Percentiles rank a stretch among this genome's conserved stretches.
Conservation (phyloP, 2,888 invertebrate species). For the Synanthedon tipuliformis region DNA sequence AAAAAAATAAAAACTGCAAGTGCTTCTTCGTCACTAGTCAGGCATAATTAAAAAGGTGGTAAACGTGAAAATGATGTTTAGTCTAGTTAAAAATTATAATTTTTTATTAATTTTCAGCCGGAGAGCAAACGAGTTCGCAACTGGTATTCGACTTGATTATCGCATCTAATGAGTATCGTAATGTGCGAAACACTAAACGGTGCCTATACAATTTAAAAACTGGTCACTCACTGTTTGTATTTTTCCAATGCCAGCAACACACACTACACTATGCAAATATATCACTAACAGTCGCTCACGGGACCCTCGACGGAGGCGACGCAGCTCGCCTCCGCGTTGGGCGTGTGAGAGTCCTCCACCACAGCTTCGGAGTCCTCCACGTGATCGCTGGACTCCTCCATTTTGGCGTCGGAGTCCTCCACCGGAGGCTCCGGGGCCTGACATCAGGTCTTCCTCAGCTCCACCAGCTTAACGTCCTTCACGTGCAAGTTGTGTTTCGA, state of each 20-base stretch:
- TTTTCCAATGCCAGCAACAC: slow-evolving; percentile 12
- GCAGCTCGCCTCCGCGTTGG: not conserved
- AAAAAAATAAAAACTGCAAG: too few relatives aligned
- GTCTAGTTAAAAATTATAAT: too few relatives aligned
- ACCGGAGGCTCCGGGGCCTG: slow-evolving; percentile 13
- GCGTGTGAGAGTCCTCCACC: not conserved
- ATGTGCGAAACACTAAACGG: too few relatives aligned
- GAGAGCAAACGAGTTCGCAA: too few relatives aligned
- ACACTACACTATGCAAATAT: slow-evolving; percentile 12
- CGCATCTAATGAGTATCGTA: too few relatives aligned
- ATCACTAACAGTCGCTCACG: slow-evolving; percentile 11
- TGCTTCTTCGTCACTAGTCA: too few relatives aligned
- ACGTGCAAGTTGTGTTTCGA: slow-evolving; percentile 84
- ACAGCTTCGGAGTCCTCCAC: not conserved
- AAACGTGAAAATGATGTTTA: too few relatives aligned
- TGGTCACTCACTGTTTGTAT: slow-evolving; percentile 5
- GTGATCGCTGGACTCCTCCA: not conserved
- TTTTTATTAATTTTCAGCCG: too few relatives aligned
- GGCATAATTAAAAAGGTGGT: too few relatives aligned
- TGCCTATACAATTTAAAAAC: not conserved
- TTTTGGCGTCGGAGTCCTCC: slow-evolving; percentile 4
- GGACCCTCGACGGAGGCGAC: not conserved
- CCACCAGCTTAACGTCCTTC: slow-evolving; percentile 82
- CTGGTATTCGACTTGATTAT: too few relatives aligned
- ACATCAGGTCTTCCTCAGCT: slow-evolving; percentile 66